Evolutionary conservation across 1,140 invertebrate species (phyloP), one percentile per base, ranked within the genome.

Genomic region (Polypedilum vanderplanki): DNA sequence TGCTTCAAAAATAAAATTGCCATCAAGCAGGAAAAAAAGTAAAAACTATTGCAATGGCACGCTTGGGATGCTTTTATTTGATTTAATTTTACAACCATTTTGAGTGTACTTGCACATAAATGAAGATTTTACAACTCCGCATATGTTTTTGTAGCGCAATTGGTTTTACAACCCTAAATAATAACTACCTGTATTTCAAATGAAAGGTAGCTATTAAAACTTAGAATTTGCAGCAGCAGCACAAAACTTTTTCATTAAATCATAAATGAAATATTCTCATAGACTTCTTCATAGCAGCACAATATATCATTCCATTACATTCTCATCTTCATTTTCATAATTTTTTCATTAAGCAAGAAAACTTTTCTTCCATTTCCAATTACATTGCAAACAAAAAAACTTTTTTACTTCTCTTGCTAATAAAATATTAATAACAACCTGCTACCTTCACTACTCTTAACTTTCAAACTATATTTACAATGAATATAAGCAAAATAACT

Each of bases 1-100:
- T 33, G 24, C 5, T 33, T 33, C 24, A 33, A 33, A 33, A 33
- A 33, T 33, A 33, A 33, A 33, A 33, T 33, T 33, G 24, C 24
- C 24, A 33, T 33, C 24, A 33, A 33, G 24, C 24, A 33, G 5
- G 24, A 33, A 33, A 33, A 33, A 33, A 33, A 33, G 5, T 1
- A 3, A 33, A 33, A 33, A 33, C 24, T 33, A 33, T 33, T 33
- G 24, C 24, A 33, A 33, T 33, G 2, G 1, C 5, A 33, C 24
- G 24, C 24, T 33, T 5, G 24, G 5, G 24, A 33, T 33, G 24
- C 24, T 70, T 70, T 70, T 22, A 70, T 18, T 70, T 70, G 65
- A 70, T 70, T 70, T 70, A 70, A 20, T 70, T 70, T 70, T 70
- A 70, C 65, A 18, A 20, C 65, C 10, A n/a, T 57, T 57, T 57